Evolutionary conservation across 2,888 invertebrate genomes (phyloP).

Genomic region (Trachelus stipa): DNA sequence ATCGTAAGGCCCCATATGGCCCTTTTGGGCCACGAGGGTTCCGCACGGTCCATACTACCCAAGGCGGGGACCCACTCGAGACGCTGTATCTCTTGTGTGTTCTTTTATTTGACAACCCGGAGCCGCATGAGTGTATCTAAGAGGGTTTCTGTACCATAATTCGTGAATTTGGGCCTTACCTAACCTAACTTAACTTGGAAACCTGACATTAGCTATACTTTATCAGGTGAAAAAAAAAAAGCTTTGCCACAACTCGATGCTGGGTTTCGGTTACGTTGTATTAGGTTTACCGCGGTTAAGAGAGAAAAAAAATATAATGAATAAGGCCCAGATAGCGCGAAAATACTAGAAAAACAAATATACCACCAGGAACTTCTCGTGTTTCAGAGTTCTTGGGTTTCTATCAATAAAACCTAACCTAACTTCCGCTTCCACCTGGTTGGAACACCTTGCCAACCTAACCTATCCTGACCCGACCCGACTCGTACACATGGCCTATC

Average conservation of each 20-base stretch:
- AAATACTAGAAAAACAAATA: not conserved
- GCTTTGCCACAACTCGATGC: not conserved
- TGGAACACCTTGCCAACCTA: constrained; percentile 17
- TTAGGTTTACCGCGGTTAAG: not conserved
- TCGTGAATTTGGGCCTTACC: not conserved
- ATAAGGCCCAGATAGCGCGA: not conserved
- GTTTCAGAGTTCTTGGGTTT: constrained; percentile 25
- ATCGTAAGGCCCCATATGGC: not conserved
- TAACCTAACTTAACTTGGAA: not conserved
- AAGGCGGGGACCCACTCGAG: constrained; percentile 26
- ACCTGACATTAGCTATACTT: not conserved
- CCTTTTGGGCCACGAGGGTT: not conserved
- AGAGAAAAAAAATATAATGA: not conserved
- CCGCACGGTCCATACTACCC: not conserved
- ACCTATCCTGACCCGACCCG: not conserved
- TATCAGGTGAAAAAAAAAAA: not conserved
- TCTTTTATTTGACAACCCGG: not conserved
- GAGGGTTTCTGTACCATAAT: not conserved
- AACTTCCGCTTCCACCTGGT: constrained; percentile 50
- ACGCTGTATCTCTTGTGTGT: constrained; percentile 24
- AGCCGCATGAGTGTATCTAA: not conserved
- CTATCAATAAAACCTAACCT: constrained; percentile 34
- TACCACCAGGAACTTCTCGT: constrained; percentile 7
- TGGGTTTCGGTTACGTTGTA: not conserved
- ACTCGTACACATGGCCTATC: constrained; percentile 35